phyloP scores from a whole-genome alignment of 2,888 invertebrate species.

The Synergus japonicus region DNA sequence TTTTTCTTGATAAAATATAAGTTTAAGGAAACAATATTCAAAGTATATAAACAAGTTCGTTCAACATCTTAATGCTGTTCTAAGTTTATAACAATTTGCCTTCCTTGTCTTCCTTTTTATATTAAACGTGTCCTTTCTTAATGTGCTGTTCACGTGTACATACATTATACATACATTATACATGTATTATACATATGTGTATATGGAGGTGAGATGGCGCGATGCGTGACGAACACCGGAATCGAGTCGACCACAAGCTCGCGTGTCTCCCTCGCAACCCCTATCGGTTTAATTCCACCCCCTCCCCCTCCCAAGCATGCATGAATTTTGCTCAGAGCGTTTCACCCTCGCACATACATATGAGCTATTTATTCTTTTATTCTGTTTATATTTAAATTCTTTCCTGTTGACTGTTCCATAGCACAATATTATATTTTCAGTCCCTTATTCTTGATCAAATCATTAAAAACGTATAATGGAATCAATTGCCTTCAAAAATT shows the following conservation, averaged over 20 bases:
- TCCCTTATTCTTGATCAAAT: neutral
- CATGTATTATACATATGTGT: neutral
- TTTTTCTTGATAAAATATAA: neutral
- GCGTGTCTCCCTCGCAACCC: slow-evolving; percentile 27
- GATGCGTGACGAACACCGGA: slow-evolving; percentile 28
- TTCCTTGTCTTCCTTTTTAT: neutral
- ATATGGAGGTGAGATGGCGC: slow-evolving; percentile 28
- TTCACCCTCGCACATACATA: neutral
- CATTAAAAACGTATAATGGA: neutral
- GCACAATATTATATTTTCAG: neutral
- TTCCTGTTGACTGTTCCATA: neutral
- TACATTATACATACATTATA: slow-evolving; percentile 7
- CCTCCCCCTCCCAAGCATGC: neutral
- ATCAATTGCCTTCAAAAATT: neutral
- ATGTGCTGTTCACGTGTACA: slow-evolving; percentile 16
- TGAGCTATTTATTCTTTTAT: slow-evolving; percentile 14
- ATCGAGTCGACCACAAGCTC: slow-evolving; percentile 26
- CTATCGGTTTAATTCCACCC: slow-evolving; percentile 12
- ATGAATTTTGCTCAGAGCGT: slow-evolving; percentile 15
- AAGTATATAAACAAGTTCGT: neutral
- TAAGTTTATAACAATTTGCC: neutral
- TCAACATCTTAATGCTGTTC: neutral
- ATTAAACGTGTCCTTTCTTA: neutral
- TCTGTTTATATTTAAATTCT: slow-evolving; percentile 13
- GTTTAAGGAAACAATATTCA: neutral